Conservation (phyloP, 2,888 invertebrate genomes). For the Sinodicranocentrus sp. region DNA sequence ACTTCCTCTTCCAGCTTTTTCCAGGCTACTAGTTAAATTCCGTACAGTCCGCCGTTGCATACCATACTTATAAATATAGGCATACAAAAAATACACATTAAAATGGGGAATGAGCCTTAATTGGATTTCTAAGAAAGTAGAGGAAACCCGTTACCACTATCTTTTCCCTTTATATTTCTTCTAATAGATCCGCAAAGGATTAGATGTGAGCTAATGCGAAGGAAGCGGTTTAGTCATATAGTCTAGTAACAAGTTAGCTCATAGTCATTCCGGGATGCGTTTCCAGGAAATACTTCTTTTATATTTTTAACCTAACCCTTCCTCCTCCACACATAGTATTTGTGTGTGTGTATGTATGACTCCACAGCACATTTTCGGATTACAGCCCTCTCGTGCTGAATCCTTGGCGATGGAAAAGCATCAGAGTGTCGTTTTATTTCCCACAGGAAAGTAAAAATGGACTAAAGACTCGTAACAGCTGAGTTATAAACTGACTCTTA, state of each 20-base stretch:
- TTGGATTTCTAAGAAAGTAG: constrained; percentile 41
- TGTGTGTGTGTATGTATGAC: too few species aligned
- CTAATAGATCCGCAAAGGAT: constrained; percentile 51
- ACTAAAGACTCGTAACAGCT: constrained; percentile 39
- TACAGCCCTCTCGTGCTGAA: too few species aligned
- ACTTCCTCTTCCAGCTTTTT: not conserved
- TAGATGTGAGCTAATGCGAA: constrained; percentile 9
- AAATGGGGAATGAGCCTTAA: constrained; percentile 43
- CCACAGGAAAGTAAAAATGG: constrained; percentile 58
- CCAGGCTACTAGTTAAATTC: too few species aligned
- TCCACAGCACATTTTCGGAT: too few species aligned
- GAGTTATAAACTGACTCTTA: constrained; percentile 29
- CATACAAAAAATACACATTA: constrained; percentile 25
- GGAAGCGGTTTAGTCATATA: too few species aligned
- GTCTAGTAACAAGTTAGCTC: not conserved
- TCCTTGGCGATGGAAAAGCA: not conserved
- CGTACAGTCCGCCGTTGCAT: not conserved
- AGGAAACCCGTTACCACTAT: constrained; percentile 35
- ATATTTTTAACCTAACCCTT: not conserved
- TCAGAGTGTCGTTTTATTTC: constrained; percentile 54
- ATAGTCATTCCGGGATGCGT: not conserved
- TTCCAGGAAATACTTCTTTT: not conserved
- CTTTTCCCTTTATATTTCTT: constrained; percentile 21
- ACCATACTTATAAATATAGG: not conserved
- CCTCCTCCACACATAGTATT: too few species aligned